Conservation (phyloP, 1,140 invertebrate species). For the Thereuonema tuberculata region DNA sequence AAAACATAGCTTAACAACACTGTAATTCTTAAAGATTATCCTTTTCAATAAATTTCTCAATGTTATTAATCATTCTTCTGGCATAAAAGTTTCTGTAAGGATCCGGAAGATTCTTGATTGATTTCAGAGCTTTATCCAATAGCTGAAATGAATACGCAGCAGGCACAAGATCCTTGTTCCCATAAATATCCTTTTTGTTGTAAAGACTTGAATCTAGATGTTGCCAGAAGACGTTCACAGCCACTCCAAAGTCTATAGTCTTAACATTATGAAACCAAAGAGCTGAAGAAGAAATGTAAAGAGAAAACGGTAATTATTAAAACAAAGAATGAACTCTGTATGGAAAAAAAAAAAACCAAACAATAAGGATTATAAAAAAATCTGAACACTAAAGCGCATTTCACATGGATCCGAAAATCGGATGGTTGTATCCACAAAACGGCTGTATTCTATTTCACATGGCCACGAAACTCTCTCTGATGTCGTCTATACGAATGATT, state of each 20-base stretch:
- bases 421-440: no score
- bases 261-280: conserved; percentile 48
- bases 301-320: no score
- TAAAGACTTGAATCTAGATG: conserved; percentile 34
- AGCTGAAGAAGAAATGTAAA: conserved; percentile 25
- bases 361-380: neutral
- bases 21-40: no score
- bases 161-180: conserved; percentile 40
- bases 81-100: conserved; percentile 40
- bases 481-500: neutral
- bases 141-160: conserved; percentile 35
- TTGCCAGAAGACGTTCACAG: conserved; percentile 47
- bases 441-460: no score
- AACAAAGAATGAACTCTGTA: neutral
- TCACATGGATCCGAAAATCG: no score
- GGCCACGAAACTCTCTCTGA: no score
- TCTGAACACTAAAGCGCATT: no score
- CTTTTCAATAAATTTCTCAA: no score
- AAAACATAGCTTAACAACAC: no score
- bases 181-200: conserved; percentile 43
- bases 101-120: conserved; percentile 35
- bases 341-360: no score
- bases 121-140: conserved; percentile 35
- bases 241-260: conserved; percentile 38
- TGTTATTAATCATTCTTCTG: conserved; percentile 27